Conservation (phyloP, 2,797 vertebrate genomes). For the Erethizon dorsatum region DNA sequence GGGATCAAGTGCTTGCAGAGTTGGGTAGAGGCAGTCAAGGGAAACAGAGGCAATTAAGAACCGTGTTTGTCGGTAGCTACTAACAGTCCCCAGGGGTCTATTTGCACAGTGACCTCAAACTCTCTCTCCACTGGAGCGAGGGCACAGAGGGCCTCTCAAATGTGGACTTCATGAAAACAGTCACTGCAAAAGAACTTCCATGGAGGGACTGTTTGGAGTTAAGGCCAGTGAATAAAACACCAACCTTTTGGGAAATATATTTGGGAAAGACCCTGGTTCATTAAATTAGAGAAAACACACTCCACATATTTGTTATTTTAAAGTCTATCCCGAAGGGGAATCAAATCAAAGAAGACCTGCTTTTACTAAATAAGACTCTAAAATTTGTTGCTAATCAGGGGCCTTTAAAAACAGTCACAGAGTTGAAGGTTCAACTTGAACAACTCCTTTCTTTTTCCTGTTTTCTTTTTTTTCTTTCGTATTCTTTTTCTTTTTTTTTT, state of each 20-base stretch:
- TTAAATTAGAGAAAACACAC: conserved; percentile 77
- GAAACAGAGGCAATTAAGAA: conserved; percentile 40
- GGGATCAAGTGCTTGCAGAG: neutral
- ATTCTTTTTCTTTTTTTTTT: no score
- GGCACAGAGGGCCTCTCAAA: neutral
- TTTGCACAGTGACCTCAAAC: neutral
- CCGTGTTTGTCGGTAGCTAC: conserved; percentile 27
- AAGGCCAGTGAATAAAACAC: conserved; percentile 33
- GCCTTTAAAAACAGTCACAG: conserved; percentile 60
- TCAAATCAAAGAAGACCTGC: conserved; percentile 74
- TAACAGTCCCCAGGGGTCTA: neutral
- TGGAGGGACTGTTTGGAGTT: neutral
- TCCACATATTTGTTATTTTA: conserved; percentile 80
- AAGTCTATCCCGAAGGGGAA: conserved; percentile 75
- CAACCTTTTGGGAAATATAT: conserved; percentile 72
- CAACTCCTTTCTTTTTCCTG: neutral
- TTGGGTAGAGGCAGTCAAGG: neutral
- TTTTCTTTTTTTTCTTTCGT: neutral
- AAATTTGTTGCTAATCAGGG: conserved; percentile 75
- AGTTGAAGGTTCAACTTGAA: conserved; percentile 63
- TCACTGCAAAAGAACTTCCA: neutral
- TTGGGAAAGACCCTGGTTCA: conserved; percentile 69
- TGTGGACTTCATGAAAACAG: conserved; percentile 36
- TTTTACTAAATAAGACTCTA: conserved; percentile 81
- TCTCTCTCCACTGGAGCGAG: neutral